Conservation (phyloP, 2,113 vertebrate genomes). For the Camelus dromedarius region DNA sequence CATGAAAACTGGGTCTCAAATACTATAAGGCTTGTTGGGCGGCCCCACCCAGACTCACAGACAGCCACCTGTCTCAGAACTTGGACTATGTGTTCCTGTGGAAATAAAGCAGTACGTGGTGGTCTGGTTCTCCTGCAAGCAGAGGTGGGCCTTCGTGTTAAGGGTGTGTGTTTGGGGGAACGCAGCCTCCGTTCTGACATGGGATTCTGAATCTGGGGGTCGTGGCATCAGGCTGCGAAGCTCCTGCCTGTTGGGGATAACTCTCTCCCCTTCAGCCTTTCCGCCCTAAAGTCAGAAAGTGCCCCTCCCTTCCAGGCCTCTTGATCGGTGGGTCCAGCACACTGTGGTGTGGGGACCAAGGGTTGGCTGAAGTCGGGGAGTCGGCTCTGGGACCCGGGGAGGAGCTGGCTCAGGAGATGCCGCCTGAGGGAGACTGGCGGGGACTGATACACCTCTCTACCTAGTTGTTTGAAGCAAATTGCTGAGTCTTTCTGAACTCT, state of each 20-base stretch:
- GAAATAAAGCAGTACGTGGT: neutral
- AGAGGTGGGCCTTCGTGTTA: neutral
- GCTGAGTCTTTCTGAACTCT: neutral
- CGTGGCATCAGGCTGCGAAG: neutral
- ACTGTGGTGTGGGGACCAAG: neutral
- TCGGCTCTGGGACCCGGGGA: neutral
- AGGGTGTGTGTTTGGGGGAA: neutral
- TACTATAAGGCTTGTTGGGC: neutral
- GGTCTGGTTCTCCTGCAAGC: neutral
- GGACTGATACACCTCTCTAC: neutral
- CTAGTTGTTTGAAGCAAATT: neutral
- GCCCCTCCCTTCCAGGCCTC: neutral
- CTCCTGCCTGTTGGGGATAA: neutral
- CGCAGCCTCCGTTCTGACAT: neutral
- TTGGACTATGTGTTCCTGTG: conserved; percentile 18
- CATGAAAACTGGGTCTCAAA: neutral
- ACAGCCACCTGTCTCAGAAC: neutral
- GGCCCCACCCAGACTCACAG: neutral
- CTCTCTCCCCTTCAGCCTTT: neutral
- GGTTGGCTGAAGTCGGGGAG: neutral
- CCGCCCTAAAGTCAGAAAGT: fast-evolving
- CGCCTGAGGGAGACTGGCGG: fast-evolving
- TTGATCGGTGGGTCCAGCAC: neutral
- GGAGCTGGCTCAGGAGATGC: too few species aligned
- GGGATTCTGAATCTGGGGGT: neutral